Conservation (phyloP, 2,113 vertebrate genomes). For the Dicentrarchus labrax region DNA sequence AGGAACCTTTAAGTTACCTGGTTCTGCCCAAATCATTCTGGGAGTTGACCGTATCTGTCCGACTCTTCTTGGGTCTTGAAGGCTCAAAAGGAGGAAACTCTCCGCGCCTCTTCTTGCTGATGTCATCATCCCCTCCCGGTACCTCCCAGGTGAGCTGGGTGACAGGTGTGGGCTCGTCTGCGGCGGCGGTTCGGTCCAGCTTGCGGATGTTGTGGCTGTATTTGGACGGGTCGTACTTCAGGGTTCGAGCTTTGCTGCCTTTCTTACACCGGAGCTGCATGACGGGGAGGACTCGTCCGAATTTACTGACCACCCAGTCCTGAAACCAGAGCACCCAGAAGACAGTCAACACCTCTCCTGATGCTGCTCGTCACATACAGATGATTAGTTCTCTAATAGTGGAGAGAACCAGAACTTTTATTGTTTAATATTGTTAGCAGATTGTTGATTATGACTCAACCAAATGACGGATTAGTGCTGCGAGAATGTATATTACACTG, state of each 20-base stretch:
- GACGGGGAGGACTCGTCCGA: conserved; percentile 93
- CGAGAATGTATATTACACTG: too few species aligned
- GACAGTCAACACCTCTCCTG: background rate
- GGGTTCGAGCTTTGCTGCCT: conserved; percentile 85
- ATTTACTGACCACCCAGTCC: conserved; percentile 99
- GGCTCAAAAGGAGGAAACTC: conserved; percentile 81
- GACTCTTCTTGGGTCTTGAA: conserved; percentile 59
- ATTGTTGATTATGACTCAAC: too few species aligned
- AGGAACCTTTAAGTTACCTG: conserved; percentile 31
- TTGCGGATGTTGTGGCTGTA: conserved; percentile 95
- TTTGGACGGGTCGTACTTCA: conserved; percentile 97
- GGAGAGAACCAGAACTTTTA: background rate
- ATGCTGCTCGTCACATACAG: background rate
- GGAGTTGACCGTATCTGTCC: background rate
- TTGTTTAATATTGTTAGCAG: too few species aligned
- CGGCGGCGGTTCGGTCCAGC: conserved; percentile 72
- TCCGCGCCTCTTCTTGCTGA: conserved; percentile 88
- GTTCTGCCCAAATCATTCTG: background rate
- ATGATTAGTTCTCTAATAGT: background rate
- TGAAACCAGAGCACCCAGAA: conserved; percentile 72
- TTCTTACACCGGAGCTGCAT: conserved; percentile 87
- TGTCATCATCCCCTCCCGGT: conserved; percentile 83
- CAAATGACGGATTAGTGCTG: too few species aligned
- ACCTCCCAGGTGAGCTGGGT: conserved; percentile 90
- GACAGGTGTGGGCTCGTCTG: conserved; percentile 77